Conservation (phyloP, 1,140 invertebrate species). For the Wiebesia pumilae region DNA sequence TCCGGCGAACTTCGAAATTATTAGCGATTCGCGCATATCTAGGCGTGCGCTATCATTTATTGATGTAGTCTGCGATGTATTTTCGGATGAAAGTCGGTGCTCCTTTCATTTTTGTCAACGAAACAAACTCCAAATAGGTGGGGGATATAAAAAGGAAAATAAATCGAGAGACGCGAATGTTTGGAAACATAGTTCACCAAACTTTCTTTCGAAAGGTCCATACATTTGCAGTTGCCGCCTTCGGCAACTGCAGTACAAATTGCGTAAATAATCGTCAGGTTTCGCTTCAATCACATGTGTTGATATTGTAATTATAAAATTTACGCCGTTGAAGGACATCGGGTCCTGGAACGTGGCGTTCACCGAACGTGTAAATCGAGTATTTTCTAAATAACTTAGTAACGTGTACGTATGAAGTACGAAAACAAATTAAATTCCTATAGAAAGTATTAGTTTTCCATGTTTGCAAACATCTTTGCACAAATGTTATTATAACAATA, state of each 20-base stretch:
- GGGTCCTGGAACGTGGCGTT: conserved; percentile 29
- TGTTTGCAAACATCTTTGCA: background rate
- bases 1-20: background rate
- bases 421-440: background rate
- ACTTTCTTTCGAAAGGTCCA: conserved; percentile 26
- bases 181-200: background rate
- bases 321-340: conserved; percentile 36
- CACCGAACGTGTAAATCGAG: background rate
- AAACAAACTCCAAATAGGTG: background rate
- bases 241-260: background rate
- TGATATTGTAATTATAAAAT: conserved; percentile 33
- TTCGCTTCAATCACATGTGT: conserved; percentile 1
- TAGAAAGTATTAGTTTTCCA: background rate
- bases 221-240: too few species aligned
- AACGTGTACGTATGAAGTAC: background rate
- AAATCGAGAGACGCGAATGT: background rate
- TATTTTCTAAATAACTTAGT: conserved; percentile 1
- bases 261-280: background rate
- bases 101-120: background rate
- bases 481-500: background rate
- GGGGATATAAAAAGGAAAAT: background rate
- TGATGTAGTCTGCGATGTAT: background rate
- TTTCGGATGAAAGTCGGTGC: background rate
- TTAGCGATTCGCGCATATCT: background rate
- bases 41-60: background rate